Base-by-base conservation (phyloP, 1,140 invertebrate species). In the Rhagoletis pomonella region DNA sequence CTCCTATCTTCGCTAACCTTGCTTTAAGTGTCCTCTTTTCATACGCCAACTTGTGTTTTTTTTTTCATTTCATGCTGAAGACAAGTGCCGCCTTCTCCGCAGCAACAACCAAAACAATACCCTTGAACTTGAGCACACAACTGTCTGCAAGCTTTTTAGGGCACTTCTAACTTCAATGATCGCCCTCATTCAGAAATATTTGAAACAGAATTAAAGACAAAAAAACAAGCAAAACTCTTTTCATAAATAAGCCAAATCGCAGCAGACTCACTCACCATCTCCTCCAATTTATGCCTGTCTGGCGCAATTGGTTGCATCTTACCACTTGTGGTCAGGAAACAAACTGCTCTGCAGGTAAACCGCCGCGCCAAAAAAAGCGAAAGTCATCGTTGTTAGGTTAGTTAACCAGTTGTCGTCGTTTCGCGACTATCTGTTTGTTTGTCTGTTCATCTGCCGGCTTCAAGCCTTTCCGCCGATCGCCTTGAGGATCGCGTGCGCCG, bases 321-420 rank as follows among this genome's bases (percentile, higher is more conserved):
- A 81, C 19, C 73, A 55, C 73, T 81, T 81, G 44, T 9, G 73
- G 17, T 19, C 19, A 44, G 17, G 47, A 29, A 29, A 81, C 73
- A 55, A 29, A n/a, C 19, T 10, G 67, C 6, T 19, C 7, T 19
- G 19, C 44, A 81, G 73, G 47, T 62, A 9, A 4, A 29, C 29
- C 55, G 47, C 73, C 6, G 73, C 47, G 73, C 47, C 2, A 81
- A 81, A 77, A 29, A 81, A 81, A 81, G 44, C 73, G 73, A 81
- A 81, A 81, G 73, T 81, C 73, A 81, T 55, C 47, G 73, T 50
- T 58, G 47, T 81, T 81, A 6, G n/a, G 4, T 81, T 47, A 29
- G 19, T 62, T 55, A 55, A 55, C 50, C 10, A 62, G 60, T 62
- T 62, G 60, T 62, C 60, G 7, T 9, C 60, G 9, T 73, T 44